A percentile compares a stretch with the other conserved stretches of the same genome.
Evolutionary conservation across 2,113 vertebrate genomes (phyloP).

Genomic region (Labrus mixtus): DNA sequence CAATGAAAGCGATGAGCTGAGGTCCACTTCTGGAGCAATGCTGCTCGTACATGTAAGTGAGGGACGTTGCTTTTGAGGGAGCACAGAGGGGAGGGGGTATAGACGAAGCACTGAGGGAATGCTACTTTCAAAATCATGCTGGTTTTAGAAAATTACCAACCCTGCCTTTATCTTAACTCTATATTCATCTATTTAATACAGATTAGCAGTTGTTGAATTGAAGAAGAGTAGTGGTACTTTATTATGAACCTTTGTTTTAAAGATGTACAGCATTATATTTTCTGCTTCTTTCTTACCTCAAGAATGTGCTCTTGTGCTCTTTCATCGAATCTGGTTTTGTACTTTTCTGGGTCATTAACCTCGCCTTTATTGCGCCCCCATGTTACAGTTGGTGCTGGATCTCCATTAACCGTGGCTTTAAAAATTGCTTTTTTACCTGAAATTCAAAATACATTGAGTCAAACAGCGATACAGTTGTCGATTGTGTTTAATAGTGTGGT

Average conservation of each 20-base stretch:
- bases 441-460: background rate
- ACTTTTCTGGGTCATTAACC: slow-evolving; percentile 83
- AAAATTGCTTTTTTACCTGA: slow-evolving; percentile 90
- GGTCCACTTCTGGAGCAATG: too few relatives aligned
- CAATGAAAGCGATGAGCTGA: too few relatives aligned
- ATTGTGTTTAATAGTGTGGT: background rate
- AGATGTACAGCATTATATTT: background rate
- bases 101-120: too few relatives aligned
- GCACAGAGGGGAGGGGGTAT: too few relatives aligned
- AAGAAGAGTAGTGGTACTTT: background rate
- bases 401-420: slow-evolving; percentile 86
- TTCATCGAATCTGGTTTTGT: slow-evolving; percentile 75
- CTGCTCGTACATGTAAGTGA: too few relatives aligned
- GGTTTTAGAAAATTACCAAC: too few relatives aligned
- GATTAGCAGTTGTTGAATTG: background rate
- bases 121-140: too few relatives aligned
- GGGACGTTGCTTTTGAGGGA: too few relatives aligned
- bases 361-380: slow-evolving; percentile 83
- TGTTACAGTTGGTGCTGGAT: slow-evolving; percentile 84
- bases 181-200: background rate
- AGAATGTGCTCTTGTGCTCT: slow-evolving; percentile 83
- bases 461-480: background rate
- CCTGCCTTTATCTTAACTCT: too few relatives aligned
- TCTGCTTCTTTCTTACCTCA: slow-evolving; percentile 78
- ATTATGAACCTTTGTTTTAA: background rate